A percentile compares a stretch with the other conserved stretches of the same genome.
These are phyloP conservation scores for Balaenoptera acutorostrata DNA, from an alignment of 2,113 vertebrate genomes.

Conservation along the genomic window DNA sequence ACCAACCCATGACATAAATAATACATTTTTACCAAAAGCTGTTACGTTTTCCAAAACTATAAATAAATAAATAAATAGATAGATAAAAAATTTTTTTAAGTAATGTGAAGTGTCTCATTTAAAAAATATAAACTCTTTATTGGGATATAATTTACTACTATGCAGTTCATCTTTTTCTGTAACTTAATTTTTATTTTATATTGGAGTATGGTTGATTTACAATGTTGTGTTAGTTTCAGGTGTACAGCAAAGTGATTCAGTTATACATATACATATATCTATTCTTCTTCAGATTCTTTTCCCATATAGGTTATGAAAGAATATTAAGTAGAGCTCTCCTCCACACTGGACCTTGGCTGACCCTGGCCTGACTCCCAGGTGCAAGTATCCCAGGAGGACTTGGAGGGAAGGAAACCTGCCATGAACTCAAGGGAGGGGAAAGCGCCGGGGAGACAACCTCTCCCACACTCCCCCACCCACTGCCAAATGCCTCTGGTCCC, in stretches of 20 bases:
- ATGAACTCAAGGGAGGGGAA: not conserved
- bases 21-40: too few relatives aligned
- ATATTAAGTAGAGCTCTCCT: not conserved
- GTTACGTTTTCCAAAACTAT: too few relatives aligned
- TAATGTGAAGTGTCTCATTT: too few relatives aligned
- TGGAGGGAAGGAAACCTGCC: not conserved
- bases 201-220: not conserved
- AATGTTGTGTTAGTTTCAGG: not conserved
- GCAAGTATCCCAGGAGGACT: not conserved
- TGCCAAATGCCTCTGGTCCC: not conserved
- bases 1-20: too few relatives aligned
- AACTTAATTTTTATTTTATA: too few relatives aligned
- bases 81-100: too few relatives aligned
- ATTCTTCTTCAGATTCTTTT: not conserved
- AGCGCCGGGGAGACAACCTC: too few relatives aligned
- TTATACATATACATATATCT: not conserved
- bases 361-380: not conserved
- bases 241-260: not conserved
- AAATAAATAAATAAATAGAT: too few relatives aligned
- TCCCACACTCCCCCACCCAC: not conserved
- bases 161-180: too few relatives aligned
- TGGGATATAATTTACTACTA: too few relatives aligned
- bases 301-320: not conserved
- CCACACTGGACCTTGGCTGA: not conserved
- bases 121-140: too few relatives aligned